phyloP scores from a whole-genome alignment of 2,888 invertebrate genomes.

The Silvanus unidentatus region DNA sequence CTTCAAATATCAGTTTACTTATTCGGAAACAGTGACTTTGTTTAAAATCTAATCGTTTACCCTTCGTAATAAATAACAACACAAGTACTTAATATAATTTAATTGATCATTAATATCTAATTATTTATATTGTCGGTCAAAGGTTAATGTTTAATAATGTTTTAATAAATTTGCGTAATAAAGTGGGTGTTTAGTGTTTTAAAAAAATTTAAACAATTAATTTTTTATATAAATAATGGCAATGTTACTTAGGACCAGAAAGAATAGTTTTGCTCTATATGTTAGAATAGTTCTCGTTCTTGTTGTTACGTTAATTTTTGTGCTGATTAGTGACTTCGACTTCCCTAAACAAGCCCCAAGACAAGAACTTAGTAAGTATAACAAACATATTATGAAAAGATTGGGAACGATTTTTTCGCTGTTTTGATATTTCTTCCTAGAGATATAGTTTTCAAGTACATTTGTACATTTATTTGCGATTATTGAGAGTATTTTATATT shows the following conservation, averaged over 20 bases:
- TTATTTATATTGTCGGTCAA: neutral
- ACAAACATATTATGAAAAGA: no score
- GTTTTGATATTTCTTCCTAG: no score
- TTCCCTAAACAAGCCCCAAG: no score
- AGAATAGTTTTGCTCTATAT: conserved; percentile 31
- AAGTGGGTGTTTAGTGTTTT: conserved; percentile 22
- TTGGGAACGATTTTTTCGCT: no score
- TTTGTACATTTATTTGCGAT: no score
- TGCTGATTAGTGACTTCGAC: conserved; percentile 28
- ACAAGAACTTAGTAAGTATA: no score
- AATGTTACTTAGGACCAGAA: conserved; percentile 40
- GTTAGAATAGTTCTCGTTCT: conserved; percentile 37
- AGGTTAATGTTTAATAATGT: conserved; percentile 1
- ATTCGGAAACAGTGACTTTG: conserved; percentile 10
- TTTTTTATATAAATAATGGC: conserved; percentile 29
- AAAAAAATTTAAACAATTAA: conserved; percentile 10
- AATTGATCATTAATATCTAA: neutral
- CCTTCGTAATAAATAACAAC: neutral
- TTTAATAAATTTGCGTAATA: conserved; percentile 13
- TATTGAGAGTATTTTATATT: no score
- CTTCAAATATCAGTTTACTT: conserved; percentile 18
- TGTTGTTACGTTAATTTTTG: conserved; percentile 33
- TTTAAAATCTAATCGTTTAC: conserved; percentile 13
- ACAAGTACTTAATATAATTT: neutral
- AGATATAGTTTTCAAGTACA: no score